Conservation (phyloP, 2,797 vertebrate genomes). For the Gallinago stenura region DNA sequence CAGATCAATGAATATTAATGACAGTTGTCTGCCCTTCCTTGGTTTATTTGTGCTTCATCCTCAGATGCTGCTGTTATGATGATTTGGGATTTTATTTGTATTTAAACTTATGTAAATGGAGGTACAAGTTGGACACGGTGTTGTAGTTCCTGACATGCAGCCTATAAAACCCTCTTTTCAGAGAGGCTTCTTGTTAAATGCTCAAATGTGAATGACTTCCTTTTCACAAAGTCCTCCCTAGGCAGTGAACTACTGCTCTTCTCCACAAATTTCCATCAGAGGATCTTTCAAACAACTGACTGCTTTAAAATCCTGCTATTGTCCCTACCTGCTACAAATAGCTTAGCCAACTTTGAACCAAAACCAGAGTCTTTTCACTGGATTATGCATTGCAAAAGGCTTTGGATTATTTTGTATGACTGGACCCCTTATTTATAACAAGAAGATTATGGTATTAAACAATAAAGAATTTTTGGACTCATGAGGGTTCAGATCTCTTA, state of each 20-base stretch:
- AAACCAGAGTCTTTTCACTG: slow-evolving; percentile 37
- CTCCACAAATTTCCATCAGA: background rate
- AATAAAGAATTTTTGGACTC: slow-evolving; percentile 58
- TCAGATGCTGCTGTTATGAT: background rate
- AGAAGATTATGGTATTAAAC: slow-evolving; percentile 70
- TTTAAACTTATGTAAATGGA: slow-evolving; percentile 15
- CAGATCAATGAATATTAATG: background rate
- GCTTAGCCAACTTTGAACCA: slow-evolving; percentile 24
- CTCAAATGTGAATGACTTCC: background rate
- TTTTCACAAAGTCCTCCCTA: background rate
- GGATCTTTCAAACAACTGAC: slow-evolving; percentile 27
- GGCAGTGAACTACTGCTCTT: background rate
- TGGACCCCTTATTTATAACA: slow-evolving; percentile 49
- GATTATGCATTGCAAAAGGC: slow-evolving; percentile 66
- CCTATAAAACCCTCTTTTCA: background rate
- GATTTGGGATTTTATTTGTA: slow-evolving; percentile 14
- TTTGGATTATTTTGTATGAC: slow-evolving; percentile 67
- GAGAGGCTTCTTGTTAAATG: background rate
- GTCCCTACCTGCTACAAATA: slow-evolving; percentile 26
- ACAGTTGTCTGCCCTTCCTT: background rate
- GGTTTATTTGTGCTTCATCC: background rate
- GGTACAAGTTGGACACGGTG: background rate
- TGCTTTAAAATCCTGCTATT: slow-evolving; percentile 12
- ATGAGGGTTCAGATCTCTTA: slow-evolving; percentile 45
- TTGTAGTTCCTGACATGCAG: background rate